Evolutionary conservation across 2,888 invertebrate genomes (phyloP).

Genomic region (Coremacera marginata): DNA sequence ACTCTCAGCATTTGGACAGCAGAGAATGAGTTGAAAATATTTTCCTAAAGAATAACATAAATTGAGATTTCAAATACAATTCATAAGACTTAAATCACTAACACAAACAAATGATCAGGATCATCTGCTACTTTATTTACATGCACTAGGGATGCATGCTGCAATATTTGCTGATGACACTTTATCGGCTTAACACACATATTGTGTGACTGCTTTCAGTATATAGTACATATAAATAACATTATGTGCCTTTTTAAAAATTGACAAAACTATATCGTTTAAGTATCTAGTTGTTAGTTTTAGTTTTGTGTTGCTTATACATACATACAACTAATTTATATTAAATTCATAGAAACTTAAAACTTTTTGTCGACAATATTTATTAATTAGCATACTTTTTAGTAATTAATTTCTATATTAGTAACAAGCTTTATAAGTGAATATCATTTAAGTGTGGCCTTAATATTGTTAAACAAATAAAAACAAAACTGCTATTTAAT

Average conservation of each 20-base stretch:
- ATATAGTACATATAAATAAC: neutral
- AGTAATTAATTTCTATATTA: constrained; percentile 12
- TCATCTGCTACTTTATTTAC: neutral
- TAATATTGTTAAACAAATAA: constrained; percentile 25
- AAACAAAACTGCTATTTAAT: neutral
- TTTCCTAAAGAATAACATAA: neutral
- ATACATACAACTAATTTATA: neutral
- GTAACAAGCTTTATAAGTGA: constrained; percentile 15
- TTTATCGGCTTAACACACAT: neutral
- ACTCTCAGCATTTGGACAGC: constrained; percentile 55
- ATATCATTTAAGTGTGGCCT: constrained; percentile 19
- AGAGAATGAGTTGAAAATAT: constrained; percentile 29
- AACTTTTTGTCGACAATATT: constrained; percentile 16
- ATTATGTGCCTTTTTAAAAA: constrained; percentile 26
- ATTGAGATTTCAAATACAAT: constrained; percentile 18
- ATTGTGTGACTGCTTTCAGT: constrained; percentile 18
- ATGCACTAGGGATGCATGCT: neutral
- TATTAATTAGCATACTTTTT: constrained; percentile 25
- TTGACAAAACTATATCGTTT: neutral
- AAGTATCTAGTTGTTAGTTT: neutral
- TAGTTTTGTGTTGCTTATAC: constrained; percentile 4
- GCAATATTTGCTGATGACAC: constrained; percentile 1
- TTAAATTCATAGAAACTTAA: neutral
- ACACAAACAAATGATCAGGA: neutral
- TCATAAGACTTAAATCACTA: constrained; percentile 15